Percentiles rank a stretch among this genome's conserved stretches.
Conservation (phyloP, 2,888 invertebrate species). For the Spilosoma lubricipeda region DNA sequence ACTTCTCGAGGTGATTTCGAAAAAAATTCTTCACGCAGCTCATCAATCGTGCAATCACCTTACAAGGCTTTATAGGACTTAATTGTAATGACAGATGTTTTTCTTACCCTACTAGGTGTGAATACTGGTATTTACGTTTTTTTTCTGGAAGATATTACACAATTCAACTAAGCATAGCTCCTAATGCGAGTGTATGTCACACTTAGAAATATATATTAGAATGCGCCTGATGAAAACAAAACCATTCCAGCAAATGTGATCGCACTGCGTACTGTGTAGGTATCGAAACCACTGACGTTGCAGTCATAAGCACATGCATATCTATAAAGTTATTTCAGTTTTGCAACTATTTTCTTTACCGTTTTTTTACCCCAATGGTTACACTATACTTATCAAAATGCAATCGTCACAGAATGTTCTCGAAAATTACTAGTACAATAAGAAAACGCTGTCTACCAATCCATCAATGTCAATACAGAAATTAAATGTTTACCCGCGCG, state of each 20-base stretch:
- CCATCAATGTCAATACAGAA: slow-evolving; percentile 42
- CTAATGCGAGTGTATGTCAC: not conserved
- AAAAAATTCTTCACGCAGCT: not conserved
- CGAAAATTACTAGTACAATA: not conserved
- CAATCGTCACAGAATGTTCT: not conserved
- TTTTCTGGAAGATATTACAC: not conserved
- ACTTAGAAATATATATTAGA: not conserved
- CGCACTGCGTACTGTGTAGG: too few species aligned
- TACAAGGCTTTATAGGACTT: not conserved
- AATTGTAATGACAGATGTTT: not conserved
- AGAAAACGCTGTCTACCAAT: slow-evolving; percentile 17
- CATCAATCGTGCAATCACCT: not conserved
- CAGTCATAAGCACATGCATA: too few species aligned
- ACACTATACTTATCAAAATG: not conserved
- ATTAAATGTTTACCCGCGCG: slow-evolving; percentile 54
- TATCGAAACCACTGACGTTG: too few species aligned
- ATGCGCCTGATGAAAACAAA: not conserved
- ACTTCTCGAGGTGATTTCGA: not conserved
- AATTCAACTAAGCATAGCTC: not conserved
- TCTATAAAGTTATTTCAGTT: not conserved
- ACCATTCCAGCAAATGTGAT: too few species aligned
- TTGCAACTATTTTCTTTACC: not conserved
- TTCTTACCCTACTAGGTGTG: not conserved
- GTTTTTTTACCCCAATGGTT: not conserved
- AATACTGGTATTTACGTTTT: not conserved